Evolutionary conservation across 1,140 invertebrate genomes (phyloP), one percentile per base, ranked within the genome.

Genomic region (Diachasma alloeum): DNA sequence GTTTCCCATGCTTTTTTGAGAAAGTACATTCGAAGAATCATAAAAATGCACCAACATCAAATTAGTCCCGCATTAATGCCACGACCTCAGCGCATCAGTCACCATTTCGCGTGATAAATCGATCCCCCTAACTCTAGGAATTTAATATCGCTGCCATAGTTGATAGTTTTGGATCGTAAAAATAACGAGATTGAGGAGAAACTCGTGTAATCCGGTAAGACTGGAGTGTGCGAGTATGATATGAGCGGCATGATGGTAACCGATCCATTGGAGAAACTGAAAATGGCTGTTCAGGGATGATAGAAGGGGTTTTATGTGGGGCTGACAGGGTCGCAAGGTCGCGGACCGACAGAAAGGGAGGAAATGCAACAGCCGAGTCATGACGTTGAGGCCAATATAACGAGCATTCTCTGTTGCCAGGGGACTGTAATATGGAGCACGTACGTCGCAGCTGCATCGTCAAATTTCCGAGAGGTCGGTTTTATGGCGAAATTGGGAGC

Each of bases 301-400:
- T 53, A 17, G 48, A 53, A 53, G 48, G 39, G 48, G n/a, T 53
- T 53, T 53, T 53, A 53, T 42, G 39, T 42, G 6, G 48, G 48
- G 5, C n/a, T 53, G 2, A 53, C 48, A 53, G 6, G 4, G 48
- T 15, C 48, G n/a, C 48, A 53, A 53, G 48, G 48, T 53, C n/a
- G 48, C 44, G 44, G 11, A 15, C 48, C 48, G 44, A 46, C 11
- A 2, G 44, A 17, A 53, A 19, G 48, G 48, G 48, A n/a, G 48
- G 15, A 42, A n/a, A 72, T 72, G 48, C 44, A 72, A 72, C 70
- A 72, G 44, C 44, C 48, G 44, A 72, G 42, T 48, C 70, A 72
- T 72, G 70, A 72, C 44, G 31, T 24, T 72, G 48, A 44, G 42
- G 13, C 70, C 48, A 53, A 53, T 24, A 72, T 72, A 72, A 72